Percentiles rank a stretch among this genome's conserved stretches.
phyloP scores from a whole-genome alignment of 2,113 vertebrate genomes.

The Pteronura brasiliensis region DNA sequence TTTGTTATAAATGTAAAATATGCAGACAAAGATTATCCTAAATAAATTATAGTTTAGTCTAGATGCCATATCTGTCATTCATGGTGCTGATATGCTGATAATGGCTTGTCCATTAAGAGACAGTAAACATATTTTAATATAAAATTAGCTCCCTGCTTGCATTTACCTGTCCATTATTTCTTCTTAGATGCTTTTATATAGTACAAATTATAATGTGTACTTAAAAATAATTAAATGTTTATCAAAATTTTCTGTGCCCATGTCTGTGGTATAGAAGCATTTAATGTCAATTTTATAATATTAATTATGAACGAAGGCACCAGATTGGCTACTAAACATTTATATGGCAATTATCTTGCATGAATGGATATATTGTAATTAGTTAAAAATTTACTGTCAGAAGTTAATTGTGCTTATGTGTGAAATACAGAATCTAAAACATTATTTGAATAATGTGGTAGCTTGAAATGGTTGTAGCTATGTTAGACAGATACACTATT shows the following conservation, averaged over 20 bases:
- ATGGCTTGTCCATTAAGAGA: constrained; percentile 15
- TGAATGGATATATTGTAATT: constrained; percentile 6
- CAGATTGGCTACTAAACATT: constrained; percentile 49
- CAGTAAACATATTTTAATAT: background rate
- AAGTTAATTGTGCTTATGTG: constrained; percentile 33
- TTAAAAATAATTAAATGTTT: constrained; percentile 63
- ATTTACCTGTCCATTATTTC: background rate
- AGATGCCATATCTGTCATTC: background rate
- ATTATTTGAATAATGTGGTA: background rate
- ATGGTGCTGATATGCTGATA: background rate
- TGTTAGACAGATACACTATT: background rate
- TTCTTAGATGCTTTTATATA: background rate
- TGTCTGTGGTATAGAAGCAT: background rate
- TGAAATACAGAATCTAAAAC: background rate
- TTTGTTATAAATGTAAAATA: background rate
- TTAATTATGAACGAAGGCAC: constrained; percentile 57
- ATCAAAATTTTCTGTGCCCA: constrained; percentile 4
- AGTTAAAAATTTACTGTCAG: constrained; percentile 23
- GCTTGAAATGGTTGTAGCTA: background rate
- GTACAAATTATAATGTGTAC: background rate
- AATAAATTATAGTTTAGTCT: background rate
- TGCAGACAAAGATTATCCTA: background rate
- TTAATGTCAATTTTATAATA: constrained; percentile 46
- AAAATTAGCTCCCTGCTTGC: constrained; percentile 24
- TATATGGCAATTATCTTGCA: constrained; percentile 41